A percentile compares a stretch with the other conserved stretches of the same genome.
Conservation (phyloP, 2,113 vertebrate species). For the Felis catus region F.catus_Fca126_mat1.0 CM031424.1:94345501-94346000, state of each 20-base stretch:
- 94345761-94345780: accelerated
- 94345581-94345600: neutral
- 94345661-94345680: neutral
- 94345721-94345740: accelerated
- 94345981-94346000: too few relatives aligned
- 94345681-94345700: accelerated
- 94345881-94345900: accelerated
- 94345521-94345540: accelerated
- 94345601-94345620: neutral
- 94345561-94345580: accelerated
- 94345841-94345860: accelerated
- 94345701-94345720: accelerated
- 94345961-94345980: neutral
- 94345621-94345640: neutral
- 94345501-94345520: neutral
- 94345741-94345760: accelerated
- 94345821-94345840: accelerated
- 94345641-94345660: neutral
- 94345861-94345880: accelerated
- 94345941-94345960: neutral
- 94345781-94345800: accelerated
- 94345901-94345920: accelerated
- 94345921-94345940: neutral
- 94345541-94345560: neutral
- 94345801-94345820: accelerated